Conservation (phyloP, 2,797 vertebrate genomes). For the Hafferia zeledoni region DNA sequence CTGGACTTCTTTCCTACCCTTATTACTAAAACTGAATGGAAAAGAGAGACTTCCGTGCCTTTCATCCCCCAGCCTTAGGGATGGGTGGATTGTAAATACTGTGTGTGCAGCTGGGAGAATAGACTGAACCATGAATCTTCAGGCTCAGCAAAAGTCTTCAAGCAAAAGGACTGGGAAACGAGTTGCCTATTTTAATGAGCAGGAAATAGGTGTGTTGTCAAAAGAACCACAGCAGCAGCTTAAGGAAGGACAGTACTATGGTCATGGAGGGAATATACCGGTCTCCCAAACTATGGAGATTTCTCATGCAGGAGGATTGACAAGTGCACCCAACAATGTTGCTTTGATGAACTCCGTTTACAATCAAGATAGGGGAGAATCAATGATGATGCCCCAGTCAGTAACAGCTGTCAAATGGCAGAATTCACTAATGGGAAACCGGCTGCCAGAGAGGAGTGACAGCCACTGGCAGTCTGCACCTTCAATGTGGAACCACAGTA, state of each 20-base stretch:
- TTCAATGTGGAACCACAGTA: slow-evolving; percentile 84
- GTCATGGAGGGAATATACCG: slow-evolving; percentile 69
- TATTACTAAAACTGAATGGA: slow-evolving; percentile 35
- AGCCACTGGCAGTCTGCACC: slow-evolving; percentile 85
- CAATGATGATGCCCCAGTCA: slow-evolving; percentile 88
- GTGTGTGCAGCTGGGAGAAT: background rate
- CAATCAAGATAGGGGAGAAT: slow-evolving; percentile 86
- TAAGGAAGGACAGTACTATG: slow-evolving; percentile 87
- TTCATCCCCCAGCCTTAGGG: slow-evolving; percentile 13
- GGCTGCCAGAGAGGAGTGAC: slow-evolving; percentile 84
- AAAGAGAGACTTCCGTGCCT: slow-evolving; percentile 15
- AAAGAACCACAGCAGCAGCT: slow-evolving; percentile 85
- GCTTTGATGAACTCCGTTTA: slow-evolving; percentile 87
- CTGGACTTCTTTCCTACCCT: background rate
- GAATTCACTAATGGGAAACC: slow-evolving; percentile 73
- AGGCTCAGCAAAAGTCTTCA: slow-evolving; percentile 91
- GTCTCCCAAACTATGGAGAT: slow-evolving; percentile 80
- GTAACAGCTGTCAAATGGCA: slow-evolving; percentile 91
- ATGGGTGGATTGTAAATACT: slow-evolving; percentile 57
- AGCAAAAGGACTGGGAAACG: slow-evolving; percentile 92
- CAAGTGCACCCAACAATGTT: slow-evolving; percentile 65
- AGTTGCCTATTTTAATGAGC: slow-evolving; percentile 89
- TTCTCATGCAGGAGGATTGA: slow-evolving; percentile 75
- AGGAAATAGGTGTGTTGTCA: slow-evolving; percentile 78
- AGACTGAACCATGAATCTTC: slow-evolving; percentile 90